Evolutionary conservation across 1,140 invertebrate genomes (phyloP), one percentile per base, ranked within the genome.

Genomic region (Daktulosphaira vitifoliae): DNA sequence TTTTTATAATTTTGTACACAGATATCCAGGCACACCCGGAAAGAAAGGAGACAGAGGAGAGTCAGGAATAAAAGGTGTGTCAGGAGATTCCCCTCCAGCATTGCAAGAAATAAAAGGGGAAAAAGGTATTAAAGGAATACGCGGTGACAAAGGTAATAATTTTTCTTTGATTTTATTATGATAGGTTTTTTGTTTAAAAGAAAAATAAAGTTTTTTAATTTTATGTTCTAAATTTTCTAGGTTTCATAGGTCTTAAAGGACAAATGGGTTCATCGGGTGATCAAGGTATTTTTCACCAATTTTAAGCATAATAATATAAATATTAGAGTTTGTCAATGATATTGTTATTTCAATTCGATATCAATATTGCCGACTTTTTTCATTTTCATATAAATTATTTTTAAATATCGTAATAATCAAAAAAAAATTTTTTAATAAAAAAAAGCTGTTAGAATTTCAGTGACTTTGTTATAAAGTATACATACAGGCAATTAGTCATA

Each of bases 11-110:
- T 48, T 16, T 20, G 9, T 26, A n/a, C 23, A 39, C 2, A 62
- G 56, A 7, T 23, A 66, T 23, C 2, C 23, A 33, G 82, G 82
- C 49, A 33, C 70, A 16, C 69, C 68, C 48, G 84, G 83, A 66
- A 65, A 70, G 25, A 76, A 76, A 75, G 84, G 84, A 71, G 73
- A 80, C 13, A 66, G 71, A 29, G 87, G 87, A 48, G 71, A 76
- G 67, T 71, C 70, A 33, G 82, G 81, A 29, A 66, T 70, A 54
- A 68, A 69, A 18, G 78, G 81, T 42, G 74, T 75, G 37, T 75
- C 74, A 69, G 81, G 81, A 37, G 73, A 74, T 56, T 54, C 71
- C 8, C 69, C 75, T 4, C 67, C 72, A 22, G 71, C 73, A 37
- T 65, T 69, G 3, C 38, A 74, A 7, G 51, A 77, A 2, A 68